Evolutionary conservation across 2,113 vertebrate genomes (phyloP).

Genomic region (Lathamus discolor): DNA sequence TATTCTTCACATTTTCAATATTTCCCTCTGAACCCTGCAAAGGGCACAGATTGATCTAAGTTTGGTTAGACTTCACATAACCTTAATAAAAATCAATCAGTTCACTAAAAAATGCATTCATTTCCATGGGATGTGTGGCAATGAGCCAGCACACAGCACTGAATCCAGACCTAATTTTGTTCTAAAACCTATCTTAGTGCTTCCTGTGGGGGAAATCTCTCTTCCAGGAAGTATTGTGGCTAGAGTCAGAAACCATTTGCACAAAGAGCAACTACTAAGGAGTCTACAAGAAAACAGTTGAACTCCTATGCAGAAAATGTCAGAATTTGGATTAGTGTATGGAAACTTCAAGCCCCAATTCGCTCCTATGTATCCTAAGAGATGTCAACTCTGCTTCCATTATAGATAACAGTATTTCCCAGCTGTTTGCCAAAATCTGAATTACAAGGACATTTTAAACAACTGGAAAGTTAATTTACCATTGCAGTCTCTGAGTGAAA

Average conservation of each 20-base stretch:
- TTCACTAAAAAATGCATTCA: background rate
- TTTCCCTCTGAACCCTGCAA: background rate
- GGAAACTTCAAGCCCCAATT: background rate
- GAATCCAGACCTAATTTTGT: background rate
- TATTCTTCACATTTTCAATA: background rate
- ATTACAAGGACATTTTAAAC: background rate
- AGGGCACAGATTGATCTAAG: background rate
- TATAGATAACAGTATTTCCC: background rate
- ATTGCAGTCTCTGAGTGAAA: background rate
- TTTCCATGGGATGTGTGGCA: background rate
- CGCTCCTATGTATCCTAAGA: fast-evolving
- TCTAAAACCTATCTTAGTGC: background rate
- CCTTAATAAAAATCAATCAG: background rate
- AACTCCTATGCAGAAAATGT: background rate
- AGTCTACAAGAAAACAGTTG: background rate
- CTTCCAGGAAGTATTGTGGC: background rate
- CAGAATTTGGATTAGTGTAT: background rate
- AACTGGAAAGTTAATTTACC: background rate
- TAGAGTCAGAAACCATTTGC: background rate
- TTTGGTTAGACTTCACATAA: background rate
- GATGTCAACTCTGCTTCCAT: background rate
- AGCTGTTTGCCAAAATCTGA: background rate
- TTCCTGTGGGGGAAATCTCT: background rate
- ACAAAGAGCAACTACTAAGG: background rate
- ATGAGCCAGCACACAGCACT: background rate